Percentiles rank a stretch among this genome's conserved stretches.
Evolutionary conservation across 2,113 vertebrate species (phyloP).

Genomic region (Centrocercus urophasianus): DNA sequence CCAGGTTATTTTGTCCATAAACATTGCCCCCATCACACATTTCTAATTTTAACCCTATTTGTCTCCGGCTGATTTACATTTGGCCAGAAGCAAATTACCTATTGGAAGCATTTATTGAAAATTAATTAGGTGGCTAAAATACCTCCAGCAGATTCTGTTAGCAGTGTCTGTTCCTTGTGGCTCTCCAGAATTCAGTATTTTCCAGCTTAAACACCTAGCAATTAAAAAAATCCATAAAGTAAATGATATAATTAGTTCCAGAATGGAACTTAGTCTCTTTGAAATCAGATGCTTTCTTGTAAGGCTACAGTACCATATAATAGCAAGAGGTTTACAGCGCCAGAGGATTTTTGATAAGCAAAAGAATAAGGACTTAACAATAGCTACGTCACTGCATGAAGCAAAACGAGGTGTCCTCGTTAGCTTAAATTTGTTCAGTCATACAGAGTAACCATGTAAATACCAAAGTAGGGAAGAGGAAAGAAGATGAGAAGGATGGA

Average conservation of each 20-base stretch:
- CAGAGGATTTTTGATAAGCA: slow-evolving; percentile 61
- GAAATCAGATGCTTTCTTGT: slow-evolving; percentile 80
- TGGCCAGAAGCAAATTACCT: slow-evolving; percentile 79
- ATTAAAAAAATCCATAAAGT: slow-evolving; percentile 81
- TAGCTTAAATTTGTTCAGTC: background rate
- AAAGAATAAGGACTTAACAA: slow-evolving; percentile 12
- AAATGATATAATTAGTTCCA: slow-evolving; percentile 82
- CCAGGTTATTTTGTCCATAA: slow-evolving; percentile 82
- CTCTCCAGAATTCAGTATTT: slow-evolving; percentile 70
- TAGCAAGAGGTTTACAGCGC: slow-evolving; percentile 70
- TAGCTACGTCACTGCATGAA: slow-evolving; percentile 35
- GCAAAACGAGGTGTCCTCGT: slow-evolving; percentile 45
- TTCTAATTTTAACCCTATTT: slow-evolving; percentile 83
- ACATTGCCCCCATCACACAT: slow-evolving; percentile 79
- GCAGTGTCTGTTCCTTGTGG: slow-evolving; percentile 69
- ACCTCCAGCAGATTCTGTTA: slow-evolving; percentile 77
- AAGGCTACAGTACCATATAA: slow-evolving; percentile 56
- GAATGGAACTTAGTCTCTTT: slow-evolving; percentile 79
- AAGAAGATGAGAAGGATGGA: slow-evolving; percentile 18
- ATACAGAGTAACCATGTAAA: background rate
- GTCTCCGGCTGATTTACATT: slow-evolving; percentile 84
- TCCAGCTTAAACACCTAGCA: slow-evolving; percentile 82
- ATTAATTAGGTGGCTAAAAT: slow-evolving; percentile 85
- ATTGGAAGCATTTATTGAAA: slow-evolving; percentile 84
- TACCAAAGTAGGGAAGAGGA: background rate